phyloP scores from a whole-genome alignment of 2,797 vertebrate genomes.

The Macroramphosus scolopax region DNA sequence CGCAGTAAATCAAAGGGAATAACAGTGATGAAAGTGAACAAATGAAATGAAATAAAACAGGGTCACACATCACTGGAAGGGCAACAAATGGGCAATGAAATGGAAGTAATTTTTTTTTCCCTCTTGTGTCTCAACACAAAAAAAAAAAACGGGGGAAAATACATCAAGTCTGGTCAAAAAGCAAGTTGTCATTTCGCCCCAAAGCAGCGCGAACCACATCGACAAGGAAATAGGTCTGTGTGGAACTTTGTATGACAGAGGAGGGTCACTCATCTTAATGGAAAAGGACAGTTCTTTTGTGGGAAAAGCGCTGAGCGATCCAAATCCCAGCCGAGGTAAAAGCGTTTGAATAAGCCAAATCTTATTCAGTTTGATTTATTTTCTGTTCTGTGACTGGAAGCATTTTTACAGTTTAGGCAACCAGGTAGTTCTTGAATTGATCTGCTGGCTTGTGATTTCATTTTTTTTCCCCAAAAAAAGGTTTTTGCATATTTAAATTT shows the following conservation, averaged over 20 bases:
- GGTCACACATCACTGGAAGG: conserved; percentile 86
- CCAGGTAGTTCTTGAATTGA: conserved; percentile 35
- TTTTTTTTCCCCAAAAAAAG: conserved; percentile 13
- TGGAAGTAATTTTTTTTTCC: conserved; percentile 77
- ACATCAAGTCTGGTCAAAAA: conserved; percentile 76
- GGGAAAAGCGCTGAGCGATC: conserved; percentile 76
- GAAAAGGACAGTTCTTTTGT: conserved; percentile 83
- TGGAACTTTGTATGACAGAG: conserved; percentile 72
- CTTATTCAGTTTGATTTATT: conserved; percentile 65
- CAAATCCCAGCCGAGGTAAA: conserved; percentile 56
- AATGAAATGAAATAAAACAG: conserved; percentile 83
- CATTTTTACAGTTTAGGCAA: conserved; percentile 38
- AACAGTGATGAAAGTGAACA: conserved; percentile 81
- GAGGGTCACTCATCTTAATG: conserved; percentile 78
- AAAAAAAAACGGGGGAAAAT: conserved; percentile 70
- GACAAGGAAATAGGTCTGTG: conserved; percentile 73
- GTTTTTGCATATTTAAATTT: conserved; percentile 29
- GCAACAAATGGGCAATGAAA: conserved; percentile 80
- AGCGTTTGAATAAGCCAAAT: conserved; percentile 61
- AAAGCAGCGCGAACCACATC: conserved; percentile 75
- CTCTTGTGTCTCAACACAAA: conserved; percentile 70
- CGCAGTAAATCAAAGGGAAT: conserved; percentile 76
- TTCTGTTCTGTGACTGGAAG: conserved; percentile 27
- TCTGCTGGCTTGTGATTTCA: conserved; percentile 28
- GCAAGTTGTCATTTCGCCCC: conserved; percentile 81